phyloP scores from a whole-genome alignment of 2,888 invertebrate species.

The Isoperla grammatica region DNA sequence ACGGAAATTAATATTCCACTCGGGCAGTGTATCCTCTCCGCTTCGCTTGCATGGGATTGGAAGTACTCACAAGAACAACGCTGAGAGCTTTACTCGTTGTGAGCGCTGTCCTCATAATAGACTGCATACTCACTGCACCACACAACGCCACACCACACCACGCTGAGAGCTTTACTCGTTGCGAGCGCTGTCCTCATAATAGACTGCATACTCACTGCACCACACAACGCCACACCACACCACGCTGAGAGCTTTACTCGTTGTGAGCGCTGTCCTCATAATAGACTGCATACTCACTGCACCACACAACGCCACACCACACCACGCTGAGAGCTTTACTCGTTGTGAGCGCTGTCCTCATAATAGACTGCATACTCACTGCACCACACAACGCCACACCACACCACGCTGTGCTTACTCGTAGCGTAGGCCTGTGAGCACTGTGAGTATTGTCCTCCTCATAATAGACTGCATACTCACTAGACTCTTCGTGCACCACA shows the following conservation, averaged over 20 bases:
- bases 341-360: background rate
- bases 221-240: background rate
- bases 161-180: background rate
- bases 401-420: too few species aligned
- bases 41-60: too few species aligned
- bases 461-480: too few species aligned
- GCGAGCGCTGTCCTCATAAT: background rate
- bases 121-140: background rate
- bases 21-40: background rate
- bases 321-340: background rate
- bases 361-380: background rate
- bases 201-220: background rate
- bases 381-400: background rate
- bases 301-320: background rate
- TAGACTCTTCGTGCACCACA: too few species aligned
- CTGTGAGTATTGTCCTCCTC: too few species aligned
- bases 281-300: background rate
- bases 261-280: background rate
- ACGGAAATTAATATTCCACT: constrained; percentile 18
- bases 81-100: background rate
- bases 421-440: too few species aligned
- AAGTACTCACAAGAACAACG: too few species aligned
- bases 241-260: background rate
- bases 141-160: background rate
- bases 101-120: background rate